Evolutionary conservation across 2,888 invertebrate genomes (phyloP).

Genomic region (Pseudolycoriella hygida): DNA sequence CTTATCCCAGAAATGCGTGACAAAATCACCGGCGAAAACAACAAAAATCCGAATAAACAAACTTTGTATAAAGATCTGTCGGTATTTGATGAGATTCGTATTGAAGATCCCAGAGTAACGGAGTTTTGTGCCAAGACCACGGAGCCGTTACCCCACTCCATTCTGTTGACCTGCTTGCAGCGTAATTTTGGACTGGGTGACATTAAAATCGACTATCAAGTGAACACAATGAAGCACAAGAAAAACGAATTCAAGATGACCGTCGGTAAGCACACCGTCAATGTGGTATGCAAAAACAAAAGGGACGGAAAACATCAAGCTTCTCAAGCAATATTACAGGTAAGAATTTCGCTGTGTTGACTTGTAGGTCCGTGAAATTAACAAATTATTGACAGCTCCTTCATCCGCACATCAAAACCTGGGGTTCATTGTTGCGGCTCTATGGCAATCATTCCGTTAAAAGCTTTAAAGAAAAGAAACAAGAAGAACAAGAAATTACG

Average conservation of each 20-base stretch:
- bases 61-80: constrained; percentile 28
- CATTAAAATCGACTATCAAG: constrained; percentile 70
- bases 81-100: constrained; percentile 82
- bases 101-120: constrained; percentile 84
- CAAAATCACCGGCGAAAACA: constrained; percentile 48
- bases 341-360: too few species aligned
- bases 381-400: too few species aligned
- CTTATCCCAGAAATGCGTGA: constrained; percentile 83
- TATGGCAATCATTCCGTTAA: constrained; percentile 86
- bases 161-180: constrained; percentile 79
- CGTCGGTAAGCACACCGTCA: constrained; percentile 80
- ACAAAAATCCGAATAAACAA: constrained; percentile 28
- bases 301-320: constrained; percentile 92
- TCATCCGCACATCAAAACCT: constrained; percentile 86
- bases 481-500: constrained; percentile 84
- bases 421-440: constrained; percentile 84
- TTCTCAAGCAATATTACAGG: constrained; percentile 82
- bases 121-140: constrained; percentile 94
- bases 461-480: constrained; percentile 80
- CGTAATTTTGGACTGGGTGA: constrained; percentile 85
- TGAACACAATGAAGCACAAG: constrained; percentile 74
- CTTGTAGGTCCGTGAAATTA: too few species aligned
- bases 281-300: constrained; percentile 89
- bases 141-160: constrained; percentile 87
- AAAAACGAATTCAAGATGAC: constrained; percentile 89